Evolutionary conservation across 2,113 vertebrate species (phyloP).

Genomic region (Tylochromis polylepis): DNA sequence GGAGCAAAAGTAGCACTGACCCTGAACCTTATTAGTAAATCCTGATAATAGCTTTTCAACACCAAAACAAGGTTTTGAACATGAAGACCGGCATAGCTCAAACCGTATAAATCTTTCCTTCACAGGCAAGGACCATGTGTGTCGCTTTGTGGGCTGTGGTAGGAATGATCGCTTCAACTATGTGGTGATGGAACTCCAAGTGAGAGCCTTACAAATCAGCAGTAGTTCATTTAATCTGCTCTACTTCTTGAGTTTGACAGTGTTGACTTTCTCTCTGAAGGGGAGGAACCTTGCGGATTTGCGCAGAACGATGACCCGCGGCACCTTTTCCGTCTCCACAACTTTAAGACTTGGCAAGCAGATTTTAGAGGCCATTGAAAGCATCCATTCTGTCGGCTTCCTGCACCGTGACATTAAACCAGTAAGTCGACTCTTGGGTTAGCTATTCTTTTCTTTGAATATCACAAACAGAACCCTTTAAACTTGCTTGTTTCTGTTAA

Average conservation of each 20-base stretch:
- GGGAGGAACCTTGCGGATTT: conserved; percentile 95
- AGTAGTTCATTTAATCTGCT: not conserved
- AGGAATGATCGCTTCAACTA: conserved; percentile 98
- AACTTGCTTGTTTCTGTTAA: not conserved
- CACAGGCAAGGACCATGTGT: conserved; percentile 95
- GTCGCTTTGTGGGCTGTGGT: conserved; percentile 96
- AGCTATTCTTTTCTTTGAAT: not conserved
- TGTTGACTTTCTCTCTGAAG: conserved; percentile 56
- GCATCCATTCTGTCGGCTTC: conserved; percentile 97
- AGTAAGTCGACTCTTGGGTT: conserved; percentile 65
- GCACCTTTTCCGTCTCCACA: conserved; percentile 89
- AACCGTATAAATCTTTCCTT: not conserved
- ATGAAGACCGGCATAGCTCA: not conserved
- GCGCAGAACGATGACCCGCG: conserved; percentile 86
- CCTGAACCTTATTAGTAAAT: not conserved
- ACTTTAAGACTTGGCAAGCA: conserved; percentile 90
- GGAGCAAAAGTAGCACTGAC: not conserved
- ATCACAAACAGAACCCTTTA: not conserved
- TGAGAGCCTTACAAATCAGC: conserved; percentile 25
- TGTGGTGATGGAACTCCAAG: conserved; percentile 98
- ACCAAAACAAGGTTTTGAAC: not conserved
- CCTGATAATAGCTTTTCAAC: not conserved
- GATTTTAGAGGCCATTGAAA: conserved; percentile 95
- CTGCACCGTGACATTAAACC: conserved; percentile 98
- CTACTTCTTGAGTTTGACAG: not conserved